Evolutionary conservation across 2,113 vertebrate genomes (phyloP), one percentile per base, ranked within the genome.

Genomic region (Oncorhynchus masou): DNA sequence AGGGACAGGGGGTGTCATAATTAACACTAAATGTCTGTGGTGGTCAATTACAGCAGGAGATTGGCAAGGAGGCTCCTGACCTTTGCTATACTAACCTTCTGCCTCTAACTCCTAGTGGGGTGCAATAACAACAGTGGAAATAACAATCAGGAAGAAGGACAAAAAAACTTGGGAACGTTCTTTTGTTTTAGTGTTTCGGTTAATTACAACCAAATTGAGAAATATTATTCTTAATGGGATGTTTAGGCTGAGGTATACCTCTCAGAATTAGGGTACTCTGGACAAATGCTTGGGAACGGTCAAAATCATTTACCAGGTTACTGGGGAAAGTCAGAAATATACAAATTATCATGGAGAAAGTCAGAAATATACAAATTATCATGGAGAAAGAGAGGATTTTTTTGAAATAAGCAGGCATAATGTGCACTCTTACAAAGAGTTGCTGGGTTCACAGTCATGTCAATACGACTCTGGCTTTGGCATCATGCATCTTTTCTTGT

Each of bases 11-110:
- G 31, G 75, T 77, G 70, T 86, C 78, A 85, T 92, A 89, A 91
- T 93, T 88, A 91, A 83, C 87, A 85, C 89, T 92, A 88, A 93
- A 91, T 83, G 88, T 90, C 85, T 84, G 79, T 71, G 76, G 84
- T 82, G 88, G 85, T 89, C 89, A 86, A 78, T 88, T 91, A 85
- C 89, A 87, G 90, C 80, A 80, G 86, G 86, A 89, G 90, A 91
- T 78, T 86, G 89, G 85, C 71, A 82, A 82, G 83, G 66, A 83
- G 83, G 84, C 68, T 62, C 48, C 49, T 89, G 89, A 92, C 89
- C 90, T 93, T 92, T 92, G 80, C 85, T 87, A 79, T 81, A 83
- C 81, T 84, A 88, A 89, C 90, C 90, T 81, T 74, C 79, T 85
- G 85, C 81, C 74, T 75, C 79, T 45, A 27, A 82, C 85, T 88